Evolutionary conservation across 2,888 invertebrate genomes (phyloP), one percentile per base, ranked within the genome.

Genomic region (Drosophila macrospina): DNA sequence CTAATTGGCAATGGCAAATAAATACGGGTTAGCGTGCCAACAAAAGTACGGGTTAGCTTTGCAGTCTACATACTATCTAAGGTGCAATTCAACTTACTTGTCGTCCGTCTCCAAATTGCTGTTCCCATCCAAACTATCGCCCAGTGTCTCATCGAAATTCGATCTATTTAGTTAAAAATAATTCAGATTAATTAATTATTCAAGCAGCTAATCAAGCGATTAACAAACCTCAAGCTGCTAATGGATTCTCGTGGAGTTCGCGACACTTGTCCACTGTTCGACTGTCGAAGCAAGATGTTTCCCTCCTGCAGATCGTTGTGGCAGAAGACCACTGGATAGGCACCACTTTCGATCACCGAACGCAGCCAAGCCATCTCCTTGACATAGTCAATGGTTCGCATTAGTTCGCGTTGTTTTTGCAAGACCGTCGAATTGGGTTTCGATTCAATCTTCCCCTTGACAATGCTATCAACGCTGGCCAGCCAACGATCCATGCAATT

Each of bases 251-350:
- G 74, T 4, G 83, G 81, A 4, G 83, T 77, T 44, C 77, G 73
- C 16, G 67, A 56, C 16, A 68, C 54, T 4, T 79, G 51, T 0
- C 57, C 66, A 39, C 47, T 39, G 32, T 61, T 60, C 4, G 80
- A 74, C 71, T 94, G 93, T 24, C 93, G 87, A 0, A 94, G 65
- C 0, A 94, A 89, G 42, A 94, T 94, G 88, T 94, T 94, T 30
- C 94, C 98, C 93, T 98, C 98, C 91, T 98, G 98, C 93, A 98
- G 93, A 89, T 98, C 98, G 91, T 98, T 98, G 91, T 98, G 98
- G 80, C 97, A 98, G 92, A 98, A 98, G 0, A 97, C 95, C 0
- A 98, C 97, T 0, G 97, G 97, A 39, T 96, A 97, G 0, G 94
- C 93, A 0, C 94, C 93, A 0, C 92, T 90, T 0, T 94, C 93